Evolutionary conservation across 2,797 vertebrate genomes (phyloP).

Genomic region (Sebastiscus tertius): DNA sequence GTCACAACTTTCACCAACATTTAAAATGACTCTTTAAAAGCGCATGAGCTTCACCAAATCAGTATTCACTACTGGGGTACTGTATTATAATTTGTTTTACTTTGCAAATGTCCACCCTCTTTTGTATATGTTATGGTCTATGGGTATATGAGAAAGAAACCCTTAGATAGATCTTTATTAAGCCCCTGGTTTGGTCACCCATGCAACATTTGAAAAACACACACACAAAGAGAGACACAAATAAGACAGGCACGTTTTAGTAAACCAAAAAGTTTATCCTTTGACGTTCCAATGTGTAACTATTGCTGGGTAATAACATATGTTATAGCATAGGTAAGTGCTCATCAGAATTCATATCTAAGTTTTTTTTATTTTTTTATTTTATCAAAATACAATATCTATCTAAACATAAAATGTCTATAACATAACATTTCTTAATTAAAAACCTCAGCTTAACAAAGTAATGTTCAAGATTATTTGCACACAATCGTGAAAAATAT

Average conservation of each 20-base stretch:
- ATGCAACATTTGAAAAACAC: background rate
- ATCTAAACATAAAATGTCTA: background rate
- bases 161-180: background rate
- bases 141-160: background rate
- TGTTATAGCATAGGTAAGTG: background rate
- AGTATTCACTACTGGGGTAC: background rate
- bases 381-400: background rate
- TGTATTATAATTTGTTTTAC: background rate
- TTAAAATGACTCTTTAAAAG: background rate
- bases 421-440: background rate
- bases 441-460: background rate
- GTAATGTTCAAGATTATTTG: background rate
- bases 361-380: background rate
- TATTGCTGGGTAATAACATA: background rate
- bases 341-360: background rate
- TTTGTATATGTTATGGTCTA: background rate
- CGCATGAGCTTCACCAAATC: background rate
- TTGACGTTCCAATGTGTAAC: background rate
- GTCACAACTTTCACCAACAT: background rate
- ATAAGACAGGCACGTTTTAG: background rate
- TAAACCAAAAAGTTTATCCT: background rate
- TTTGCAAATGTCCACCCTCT: background rate
- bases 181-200: background rate
- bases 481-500: background rate
- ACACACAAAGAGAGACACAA: background rate